These are phyloP conservation scores for Deroplatys truncata DNA, from an alignment of 2,888 invertebrate genomes.

Conservation along the genomic window DNA sequence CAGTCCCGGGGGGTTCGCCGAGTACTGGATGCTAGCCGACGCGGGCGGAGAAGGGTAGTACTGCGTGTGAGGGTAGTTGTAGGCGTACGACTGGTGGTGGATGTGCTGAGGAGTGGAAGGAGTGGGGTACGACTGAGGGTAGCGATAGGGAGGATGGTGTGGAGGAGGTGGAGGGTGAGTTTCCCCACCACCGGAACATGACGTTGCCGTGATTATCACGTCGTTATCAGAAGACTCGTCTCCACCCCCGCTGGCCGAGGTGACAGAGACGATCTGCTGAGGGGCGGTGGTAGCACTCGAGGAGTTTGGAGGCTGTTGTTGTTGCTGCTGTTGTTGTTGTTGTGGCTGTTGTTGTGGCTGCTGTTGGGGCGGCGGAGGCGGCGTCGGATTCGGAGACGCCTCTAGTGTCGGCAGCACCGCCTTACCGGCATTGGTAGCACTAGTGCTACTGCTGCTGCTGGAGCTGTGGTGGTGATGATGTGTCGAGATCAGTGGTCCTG, in stretches of 20 bases:
- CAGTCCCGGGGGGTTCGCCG: constrained; percentile 7
- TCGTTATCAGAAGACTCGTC: constrained; percentile 46
- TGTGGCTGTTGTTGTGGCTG: constrained; percentile 31
- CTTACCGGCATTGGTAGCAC: constrained; percentile 38
- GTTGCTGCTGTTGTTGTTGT: constrained; percentile 28
- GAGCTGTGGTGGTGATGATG: constrained; percentile 37
- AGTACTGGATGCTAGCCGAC: constrained; percentile 27
- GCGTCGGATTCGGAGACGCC: constrained; percentile 53
- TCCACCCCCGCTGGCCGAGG: constrained; percentile 4
- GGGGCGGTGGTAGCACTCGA: constrained; percentile 32
- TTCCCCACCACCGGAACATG: constrained; percentile 25
- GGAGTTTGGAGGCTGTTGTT: constrained; percentile 18
- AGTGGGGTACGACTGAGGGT: constrained; percentile 42
- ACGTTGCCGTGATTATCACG: constrained; percentile 38
- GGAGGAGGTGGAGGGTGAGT: constrained; percentile 7
- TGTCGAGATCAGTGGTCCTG: constrained; percentile 76
- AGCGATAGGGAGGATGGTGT: constrained; percentile 28
- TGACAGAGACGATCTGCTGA: constrained; percentile 12
- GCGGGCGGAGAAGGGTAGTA: constrained; percentile 37
- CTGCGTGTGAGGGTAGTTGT: constrained; percentile 40
- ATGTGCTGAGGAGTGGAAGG: constrained; percentile 31
- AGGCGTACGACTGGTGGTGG: constrained; percentile 27
- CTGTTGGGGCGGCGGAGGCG: constrained; percentile 41
- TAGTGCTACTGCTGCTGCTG: constrained; percentile 29
- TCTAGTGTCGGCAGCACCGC: constrained; percentile 44